These are phyloP conservation scores for Lochmaea capreae DNA, from an alignment of 2,888 invertebrate genomes.

Conservation along the genomic window DNA sequence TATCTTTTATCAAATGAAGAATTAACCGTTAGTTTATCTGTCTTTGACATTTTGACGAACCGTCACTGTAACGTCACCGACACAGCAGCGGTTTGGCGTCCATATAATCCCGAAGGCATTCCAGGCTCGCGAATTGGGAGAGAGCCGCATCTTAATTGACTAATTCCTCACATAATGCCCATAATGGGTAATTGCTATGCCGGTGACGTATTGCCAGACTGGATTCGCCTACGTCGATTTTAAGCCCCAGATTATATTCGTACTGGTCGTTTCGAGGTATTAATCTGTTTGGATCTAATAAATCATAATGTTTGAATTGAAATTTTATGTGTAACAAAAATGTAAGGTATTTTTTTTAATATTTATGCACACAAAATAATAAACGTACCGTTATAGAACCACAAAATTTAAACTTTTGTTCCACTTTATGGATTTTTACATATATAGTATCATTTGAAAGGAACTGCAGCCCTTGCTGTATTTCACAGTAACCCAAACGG, in stretches of 20 bases:
- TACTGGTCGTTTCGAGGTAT: slow-evolving; percentile 42
- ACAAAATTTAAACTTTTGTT: too few relatives aligned
- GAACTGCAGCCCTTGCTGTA: too few relatives aligned
- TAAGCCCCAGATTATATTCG: slow-evolving; percentile 58
- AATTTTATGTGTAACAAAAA: too few relatives aligned
- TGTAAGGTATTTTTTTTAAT: too few relatives aligned
- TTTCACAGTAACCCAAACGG: too few relatives aligned
- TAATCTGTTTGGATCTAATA: slow-evolving; percentile 17
- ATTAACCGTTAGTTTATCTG: not conserved
- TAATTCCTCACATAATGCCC: slow-evolving; percentile 61
- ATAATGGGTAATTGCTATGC: slow-evolving; percentile 66
- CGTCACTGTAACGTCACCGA: slow-evolving; percentile 49
- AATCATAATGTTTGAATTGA: not conserved
- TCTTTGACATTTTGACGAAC: slow-evolving; percentile 39
- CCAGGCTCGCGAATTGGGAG: slow-evolving; percentile 60
- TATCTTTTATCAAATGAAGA: not conserved
- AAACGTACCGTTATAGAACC: too few relatives aligned
- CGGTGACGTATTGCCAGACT: slow-evolving; percentile 60
- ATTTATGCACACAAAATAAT: too few relatives aligned
- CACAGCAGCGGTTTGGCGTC: slow-evolving; percentile 32
- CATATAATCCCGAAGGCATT: slow-evolving; percentile 62
- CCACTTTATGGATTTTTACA: too few relatives aligned
- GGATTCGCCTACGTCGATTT: slow-evolving; percentile 50
- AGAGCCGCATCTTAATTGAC: slow-evolving; percentile 62
- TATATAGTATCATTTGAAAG: too few relatives aligned